Evolutionary conservation across 2,113 vertebrate species (phyloP).

Genomic region (Mustela lutreola): DNA sequence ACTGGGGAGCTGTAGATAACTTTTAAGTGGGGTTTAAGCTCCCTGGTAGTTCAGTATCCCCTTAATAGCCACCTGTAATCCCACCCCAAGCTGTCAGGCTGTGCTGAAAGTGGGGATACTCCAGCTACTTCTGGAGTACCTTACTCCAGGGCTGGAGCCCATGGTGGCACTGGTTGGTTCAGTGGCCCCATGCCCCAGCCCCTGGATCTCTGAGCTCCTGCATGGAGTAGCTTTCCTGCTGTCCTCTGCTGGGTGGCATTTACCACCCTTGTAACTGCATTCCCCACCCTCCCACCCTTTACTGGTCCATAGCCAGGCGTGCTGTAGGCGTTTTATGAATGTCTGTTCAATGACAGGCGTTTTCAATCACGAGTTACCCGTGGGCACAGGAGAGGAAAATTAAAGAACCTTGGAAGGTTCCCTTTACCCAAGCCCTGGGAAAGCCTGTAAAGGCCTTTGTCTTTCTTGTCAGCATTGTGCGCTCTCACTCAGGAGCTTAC

Average conservation of each 20-base stretch:
- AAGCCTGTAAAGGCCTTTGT: background rate
- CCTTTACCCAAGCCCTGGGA: background rate
- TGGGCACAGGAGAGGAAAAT: background rate
- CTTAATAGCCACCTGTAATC: fast-evolving
- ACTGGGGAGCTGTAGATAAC: fast-evolving
- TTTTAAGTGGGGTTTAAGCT: fast-evolving
- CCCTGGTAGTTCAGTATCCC: background rate
- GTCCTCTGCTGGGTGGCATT: background rate
- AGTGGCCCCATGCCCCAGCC: too few relatives aligned
- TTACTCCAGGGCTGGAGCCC: fast-evolving
- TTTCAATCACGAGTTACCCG: background rate
- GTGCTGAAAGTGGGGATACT: fast-evolving
- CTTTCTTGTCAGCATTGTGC: background rate
- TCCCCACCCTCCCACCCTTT: background rate
- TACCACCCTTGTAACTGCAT: background rate
- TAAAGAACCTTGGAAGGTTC: background rate
- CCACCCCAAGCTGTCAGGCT: background rate
- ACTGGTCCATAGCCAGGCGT: background rate
- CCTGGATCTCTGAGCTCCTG: background rate
- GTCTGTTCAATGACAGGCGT: background rate
- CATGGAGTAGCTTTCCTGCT: background rate
- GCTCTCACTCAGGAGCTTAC: background rate
- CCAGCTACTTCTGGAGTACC: background rate
- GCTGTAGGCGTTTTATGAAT: background rate
- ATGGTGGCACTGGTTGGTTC: background rate